A percentile compares a stretch with the other conserved stretches of the same genome.
phyloP scores from a whole-genome alignment of 2,113 vertebrate genomes.

The Gnathonemus longibarbis region DNA sequence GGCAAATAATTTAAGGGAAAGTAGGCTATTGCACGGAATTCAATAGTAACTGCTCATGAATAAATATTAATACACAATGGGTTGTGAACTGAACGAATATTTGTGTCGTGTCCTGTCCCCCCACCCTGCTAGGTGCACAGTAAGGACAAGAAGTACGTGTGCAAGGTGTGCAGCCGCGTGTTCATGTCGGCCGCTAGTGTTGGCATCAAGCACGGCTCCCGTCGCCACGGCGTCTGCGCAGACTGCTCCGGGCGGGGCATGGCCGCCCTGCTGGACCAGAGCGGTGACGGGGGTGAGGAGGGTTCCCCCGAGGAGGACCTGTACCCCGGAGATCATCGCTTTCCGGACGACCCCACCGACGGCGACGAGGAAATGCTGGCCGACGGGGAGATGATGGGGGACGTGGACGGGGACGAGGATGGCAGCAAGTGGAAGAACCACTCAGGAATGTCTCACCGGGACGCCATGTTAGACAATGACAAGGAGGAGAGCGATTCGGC shows the following conservation, averaged over 20 bases:
- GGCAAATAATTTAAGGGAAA: neutral
- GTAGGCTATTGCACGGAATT: neutral
- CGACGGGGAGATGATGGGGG: conserved; percentile 70
- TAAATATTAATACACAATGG: neutral
- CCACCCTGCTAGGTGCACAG: conserved; percentile 78
- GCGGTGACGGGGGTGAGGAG: conserved; percentile 66
- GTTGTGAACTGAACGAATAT: neutral
- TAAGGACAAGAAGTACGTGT: conserved; percentile 97
- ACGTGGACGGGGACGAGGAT: conserved; percentile 73
- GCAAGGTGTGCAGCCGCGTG: conserved; percentile 92
- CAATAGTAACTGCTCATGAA: neutral
- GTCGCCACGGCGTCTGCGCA: conserved; percentile 84
- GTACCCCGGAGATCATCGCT: conserved; percentile 73
- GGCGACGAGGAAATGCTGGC: conserved; percentile 71
- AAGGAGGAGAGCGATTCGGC: conserved; percentile 80
- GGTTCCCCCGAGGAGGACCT: conserved; percentile 79
- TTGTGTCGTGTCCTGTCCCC: neutral
- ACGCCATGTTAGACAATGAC: conserved; percentile 67
- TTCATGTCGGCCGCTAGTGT: conserved; percentile 97
- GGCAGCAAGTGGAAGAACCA: conserved; percentile 69
- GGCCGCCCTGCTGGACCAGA: conserved; percentile 68
- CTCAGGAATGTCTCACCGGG: conserved; percentile 70
- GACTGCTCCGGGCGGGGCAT: conserved; percentile 82
- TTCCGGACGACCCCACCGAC: conserved; percentile 73
- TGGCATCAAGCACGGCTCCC: conserved; percentile 92